Percentiles rank a stretch among this genome's conserved stretches.
Conservation (phyloP, 2,888 invertebrate genomes). For the Pycnomerus fuliginosus region DNA sequence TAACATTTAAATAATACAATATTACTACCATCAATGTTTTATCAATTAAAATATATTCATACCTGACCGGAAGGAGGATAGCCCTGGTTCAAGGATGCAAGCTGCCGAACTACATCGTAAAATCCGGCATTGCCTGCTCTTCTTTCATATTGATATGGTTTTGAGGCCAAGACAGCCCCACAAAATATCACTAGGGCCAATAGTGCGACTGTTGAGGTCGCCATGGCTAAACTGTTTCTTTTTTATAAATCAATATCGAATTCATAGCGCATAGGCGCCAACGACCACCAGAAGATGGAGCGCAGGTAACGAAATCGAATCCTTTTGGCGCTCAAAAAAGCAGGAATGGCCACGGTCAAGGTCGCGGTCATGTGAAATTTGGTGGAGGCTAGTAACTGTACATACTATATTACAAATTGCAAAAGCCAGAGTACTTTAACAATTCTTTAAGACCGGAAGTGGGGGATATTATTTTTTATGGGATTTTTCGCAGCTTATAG, state of each 20-base stretch:
- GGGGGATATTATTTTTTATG: too few relatives aligned
- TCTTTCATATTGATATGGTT: constrained; percentile 18
- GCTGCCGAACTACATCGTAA: constrained; percentile 57
- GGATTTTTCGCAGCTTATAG: too few relatives aligned
- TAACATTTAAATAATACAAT: too few relatives aligned
- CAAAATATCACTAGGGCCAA: constrained; percentile 35
- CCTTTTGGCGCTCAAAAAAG: too few relatives aligned
- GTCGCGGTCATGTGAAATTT: constrained; percentile 4
- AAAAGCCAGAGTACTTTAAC: too few relatives aligned
- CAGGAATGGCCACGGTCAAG: constrained; percentile 16
- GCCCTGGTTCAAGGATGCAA: constrained; percentile 51
- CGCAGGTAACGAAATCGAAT: constrained; percentile 2
- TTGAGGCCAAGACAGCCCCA: constrained; percentile 28
- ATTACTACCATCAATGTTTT: too few relatives aligned
- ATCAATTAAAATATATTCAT: too few relatives aligned
- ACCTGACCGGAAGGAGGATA: constrained; percentile 35
- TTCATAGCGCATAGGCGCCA: constrained; percentile 8
- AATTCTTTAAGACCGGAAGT: too few relatives aligned
- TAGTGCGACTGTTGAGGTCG: constrained; percentile 41
- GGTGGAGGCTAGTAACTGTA: too few relatives aligned
- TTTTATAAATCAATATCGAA: constrained; percentile 19
- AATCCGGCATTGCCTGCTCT: constrained; percentile 38
- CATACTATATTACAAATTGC: too few relatives aligned
- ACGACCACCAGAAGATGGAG: neutral
- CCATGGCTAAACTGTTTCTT: constrained; percentile 38